Conservation (phyloP, 2,797 vertebrate species). For the Mormyrus hasselquistii region DNA sequence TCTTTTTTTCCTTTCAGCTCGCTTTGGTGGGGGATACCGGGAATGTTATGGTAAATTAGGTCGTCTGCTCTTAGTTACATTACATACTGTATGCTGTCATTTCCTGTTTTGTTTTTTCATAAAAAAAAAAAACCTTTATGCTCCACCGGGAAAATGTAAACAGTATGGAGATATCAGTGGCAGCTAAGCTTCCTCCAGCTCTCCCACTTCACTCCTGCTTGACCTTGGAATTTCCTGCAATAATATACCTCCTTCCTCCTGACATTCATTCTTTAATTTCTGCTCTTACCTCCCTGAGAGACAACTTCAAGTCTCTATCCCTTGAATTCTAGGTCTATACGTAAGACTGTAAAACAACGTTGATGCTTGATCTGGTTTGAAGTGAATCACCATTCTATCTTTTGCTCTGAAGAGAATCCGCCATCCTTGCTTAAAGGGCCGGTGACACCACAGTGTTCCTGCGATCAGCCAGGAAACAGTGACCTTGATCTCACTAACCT, state of each 20-base stretch:
- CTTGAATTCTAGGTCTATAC: background rate
- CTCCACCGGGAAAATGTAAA: background rate
- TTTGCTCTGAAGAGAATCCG: slow-evolving; percentile 31
- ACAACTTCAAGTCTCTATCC: background rate
- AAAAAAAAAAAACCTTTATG: background rate
- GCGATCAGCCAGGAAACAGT: background rate
- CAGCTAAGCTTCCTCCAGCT: slow-evolving; percentile 32
- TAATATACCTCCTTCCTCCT: slow-evolving; percentile 36
- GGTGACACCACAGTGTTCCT: slow-evolving; percentile 24
- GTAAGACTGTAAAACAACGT: background rate
- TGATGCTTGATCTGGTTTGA: background rate
- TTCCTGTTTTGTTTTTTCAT: background rate
- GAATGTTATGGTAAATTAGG: background rate
- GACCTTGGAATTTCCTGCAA: slow-evolving; percentile 48
- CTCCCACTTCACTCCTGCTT: slow-evolving; percentile 23
- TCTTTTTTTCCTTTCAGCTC: background rate
- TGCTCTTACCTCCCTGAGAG: background rate
- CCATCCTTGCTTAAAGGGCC: slow-evolving; percentile 7
- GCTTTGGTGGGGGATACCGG: background rate
- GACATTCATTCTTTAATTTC: slow-evolving; percentile 30
- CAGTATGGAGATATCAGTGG: background rate
- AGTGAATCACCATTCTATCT: background rate
- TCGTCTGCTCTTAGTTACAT: background rate
- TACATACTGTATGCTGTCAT: background rate
- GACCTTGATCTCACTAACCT: slow-evolving; percentile 37